Base-by-base conservation (phyloP, 2,797 vertebrate genomes). In the Sebastes dallii region DNA sequence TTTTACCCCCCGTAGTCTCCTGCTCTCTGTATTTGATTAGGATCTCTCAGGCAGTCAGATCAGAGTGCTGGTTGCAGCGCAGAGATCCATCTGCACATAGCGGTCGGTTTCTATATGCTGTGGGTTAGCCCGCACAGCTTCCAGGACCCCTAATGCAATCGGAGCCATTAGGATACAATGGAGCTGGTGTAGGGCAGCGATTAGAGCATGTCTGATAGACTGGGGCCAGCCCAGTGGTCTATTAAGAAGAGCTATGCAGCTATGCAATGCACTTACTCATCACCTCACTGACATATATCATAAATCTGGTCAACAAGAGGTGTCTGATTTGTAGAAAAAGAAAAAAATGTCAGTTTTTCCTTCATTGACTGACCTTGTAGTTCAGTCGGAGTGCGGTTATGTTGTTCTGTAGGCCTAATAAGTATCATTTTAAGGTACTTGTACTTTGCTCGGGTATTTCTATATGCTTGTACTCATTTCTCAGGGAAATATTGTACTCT, bases 11-110 rank as follows among this genome's bases (percentile, higher is more conserved):
- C 50, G 77, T 75, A 78, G 81, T 82, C 83, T 91, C 65, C 80
- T 27, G 25, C 66, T 83, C 84, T 80, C 79, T 80, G 76, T 83
- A 92, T 93, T 90, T 92, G 90, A 93, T 95, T 91, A 91, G 87
- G 82, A 78, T 77, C 71, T 83, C 81, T 89, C 88, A 78, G 54
- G 89, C 86, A 72, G 87, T 68, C 73, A 64, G 77, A 83, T 79
- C 81, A 75, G 83, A 89, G 81, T 81, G 85, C 78, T 83, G 82
- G 85, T 85, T 85, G 78, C 82, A 65, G 59, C 59, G 67, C 81
- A 64, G 72, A 79, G 80, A 92, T 87, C 89, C 88, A 90, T 92
- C 89, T 92, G 88, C 88, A 86, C 90, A 76, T 85, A 82, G 70
- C 39, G 56, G 72, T 71, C 10, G 24, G 20, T 77, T 82, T 78